These are phyloP conservation scores for Brachionus sp. DNA, from an alignment of 1,140 invertebrate species.

Conservation along the genomic window DNA sequence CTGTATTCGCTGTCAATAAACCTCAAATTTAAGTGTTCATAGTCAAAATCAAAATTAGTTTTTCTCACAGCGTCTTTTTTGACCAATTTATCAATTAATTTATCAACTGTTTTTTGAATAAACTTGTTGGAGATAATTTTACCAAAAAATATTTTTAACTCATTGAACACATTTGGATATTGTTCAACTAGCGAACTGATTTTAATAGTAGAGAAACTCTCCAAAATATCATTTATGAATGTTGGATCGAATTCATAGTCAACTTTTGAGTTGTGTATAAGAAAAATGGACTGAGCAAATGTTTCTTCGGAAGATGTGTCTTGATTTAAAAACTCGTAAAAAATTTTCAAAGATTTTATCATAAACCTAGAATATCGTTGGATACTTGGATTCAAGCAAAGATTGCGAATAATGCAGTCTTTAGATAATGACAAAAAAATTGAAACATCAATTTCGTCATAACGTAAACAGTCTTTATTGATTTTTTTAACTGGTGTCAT, in stretches of 20 bases:
- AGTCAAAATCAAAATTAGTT: neutral
- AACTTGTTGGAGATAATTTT: neutral
- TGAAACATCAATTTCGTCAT: neutral
- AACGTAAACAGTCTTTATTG: neutral
- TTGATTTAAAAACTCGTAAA: neutral
- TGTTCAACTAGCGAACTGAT: neutral
- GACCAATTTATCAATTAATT: neutral
- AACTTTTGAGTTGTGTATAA: neutral
- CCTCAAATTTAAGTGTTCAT: neutral
- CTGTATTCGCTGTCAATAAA: neutral
- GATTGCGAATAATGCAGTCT: neutral
- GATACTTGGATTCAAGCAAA: neutral
- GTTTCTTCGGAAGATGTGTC: neutral
- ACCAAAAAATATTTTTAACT: neutral
- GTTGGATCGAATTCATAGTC: neutral
- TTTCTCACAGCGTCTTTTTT: slow-evolving; percentile 1
- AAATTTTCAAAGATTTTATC: neutral
- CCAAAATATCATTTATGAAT: neutral
- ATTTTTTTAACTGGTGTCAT: neutral
- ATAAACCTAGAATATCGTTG: neutral
- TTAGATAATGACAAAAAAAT: neutral
- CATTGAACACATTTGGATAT: neutral
- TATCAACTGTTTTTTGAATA: neutral
- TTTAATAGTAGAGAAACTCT: neutral
- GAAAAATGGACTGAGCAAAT: neutral